Evolutionary conservation across 1,140 invertebrate genomes (phyloP).

Genomic region (Pogonus chalceus): DNA sequence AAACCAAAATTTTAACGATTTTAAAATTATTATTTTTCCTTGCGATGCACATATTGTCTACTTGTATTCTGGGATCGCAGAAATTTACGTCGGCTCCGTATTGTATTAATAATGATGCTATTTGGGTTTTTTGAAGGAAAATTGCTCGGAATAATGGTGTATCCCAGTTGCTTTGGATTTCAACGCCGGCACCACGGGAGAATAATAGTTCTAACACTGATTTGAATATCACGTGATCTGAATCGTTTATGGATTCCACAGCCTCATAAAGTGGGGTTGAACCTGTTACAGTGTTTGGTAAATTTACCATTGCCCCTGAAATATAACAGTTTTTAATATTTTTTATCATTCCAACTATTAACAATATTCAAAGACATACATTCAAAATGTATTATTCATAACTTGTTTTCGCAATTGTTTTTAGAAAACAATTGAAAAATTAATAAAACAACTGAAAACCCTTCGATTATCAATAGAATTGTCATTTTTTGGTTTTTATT

Average conservation of each 20-base stretch:
- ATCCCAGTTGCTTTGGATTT: slow-evolving; percentile 38
- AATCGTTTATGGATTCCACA: slow-evolving; percentile 33
- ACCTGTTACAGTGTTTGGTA: slow-evolving; percentile 33
- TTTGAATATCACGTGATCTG: slow-evolving; percentile 28
- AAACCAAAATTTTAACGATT: slow-evolving; percentile 28
- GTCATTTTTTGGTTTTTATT: no score
- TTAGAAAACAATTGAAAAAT: no score
- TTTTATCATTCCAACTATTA: neutral
- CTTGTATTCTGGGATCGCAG: slow-evolving; percentile 24
- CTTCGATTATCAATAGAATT: neutral
- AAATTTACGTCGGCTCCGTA: slow-evolving; percentile 32
- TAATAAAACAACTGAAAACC: neutral
- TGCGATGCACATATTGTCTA: slow-evolving; percentile 36
- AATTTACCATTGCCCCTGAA: slow-evolving; percentile 40
- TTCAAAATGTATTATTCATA: neutral
- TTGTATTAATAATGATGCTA: slow-evolving; percentile 23
- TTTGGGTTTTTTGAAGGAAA: slow-evolving; percentile 28
- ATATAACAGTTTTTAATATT: slow-evolving; percentile 12
- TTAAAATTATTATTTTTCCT: slow-evolving; percentile 32
- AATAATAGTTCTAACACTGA: slow-evolving; percentile 38
- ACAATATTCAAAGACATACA: no score
- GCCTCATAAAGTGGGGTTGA: slow-evolving; percentile 42
- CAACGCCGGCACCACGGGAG: slow-evolving; percentile 34
- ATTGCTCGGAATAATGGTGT: slow-evolving; percentile 41
- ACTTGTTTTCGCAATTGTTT: neutral